Percentiles rank a stretch among this genome's conserved stretches.
phyloP scores from a whole-genome alignment of 2,888 invertebrate genomes.

The Allolobophora icterica region DNA sequence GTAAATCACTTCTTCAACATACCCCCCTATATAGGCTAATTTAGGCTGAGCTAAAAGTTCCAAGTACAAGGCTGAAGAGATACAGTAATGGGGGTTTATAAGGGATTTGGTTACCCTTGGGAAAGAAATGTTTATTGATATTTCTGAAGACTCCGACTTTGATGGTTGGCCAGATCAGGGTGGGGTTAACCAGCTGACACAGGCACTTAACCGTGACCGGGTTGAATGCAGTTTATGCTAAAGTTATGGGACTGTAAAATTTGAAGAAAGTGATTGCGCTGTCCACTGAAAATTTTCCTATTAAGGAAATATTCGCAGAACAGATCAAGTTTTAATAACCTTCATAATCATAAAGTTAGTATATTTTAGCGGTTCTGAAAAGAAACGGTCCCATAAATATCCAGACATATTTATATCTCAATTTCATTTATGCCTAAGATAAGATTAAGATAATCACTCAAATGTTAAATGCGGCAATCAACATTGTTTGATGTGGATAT shows the following conservation, averaged over 20 bases:
- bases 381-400: no score
- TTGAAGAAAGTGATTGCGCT: background rate
- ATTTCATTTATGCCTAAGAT: no score
- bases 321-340: background rate
- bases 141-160: background rate
- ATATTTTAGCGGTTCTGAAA: no score
- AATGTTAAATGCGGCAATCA: background rate
- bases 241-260: background rate
- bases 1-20: background rate
- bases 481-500: background rate
- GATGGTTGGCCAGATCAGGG: slow-evolving; percentile 9
- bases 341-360: background rate
- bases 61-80: background rate
- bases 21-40: background rate
- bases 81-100: background rate
- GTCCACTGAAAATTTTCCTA: background rate
- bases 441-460: no score
- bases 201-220: background rate
- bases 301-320: background rate
- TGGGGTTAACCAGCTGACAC: background rate
- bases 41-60: background rate
- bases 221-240: background rate
- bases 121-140: background rate
- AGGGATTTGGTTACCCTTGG: background rate
- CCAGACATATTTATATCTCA: no score